Conservation (phyloP, 2,888 invertebrate genomes). For the Chironomus tentans region DNA sequence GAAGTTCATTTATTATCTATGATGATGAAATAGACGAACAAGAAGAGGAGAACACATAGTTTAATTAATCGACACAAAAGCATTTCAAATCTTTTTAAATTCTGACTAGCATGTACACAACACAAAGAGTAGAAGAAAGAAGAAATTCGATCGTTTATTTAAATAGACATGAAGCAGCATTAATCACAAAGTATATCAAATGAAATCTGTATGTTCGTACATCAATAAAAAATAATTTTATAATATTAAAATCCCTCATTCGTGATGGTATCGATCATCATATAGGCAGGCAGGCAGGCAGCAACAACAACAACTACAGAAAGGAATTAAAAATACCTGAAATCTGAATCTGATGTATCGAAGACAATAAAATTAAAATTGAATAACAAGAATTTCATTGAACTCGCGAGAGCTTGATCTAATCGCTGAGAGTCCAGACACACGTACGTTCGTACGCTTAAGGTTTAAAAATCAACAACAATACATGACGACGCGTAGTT, state of each 20-base stretch:
- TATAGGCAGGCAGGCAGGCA: neutral
- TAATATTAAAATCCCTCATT: neutral
- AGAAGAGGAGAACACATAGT: neutral
- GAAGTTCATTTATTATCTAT: too few relatives aligned
- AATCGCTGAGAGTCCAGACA: conserved; percentile 14
- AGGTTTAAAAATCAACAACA: neutral
- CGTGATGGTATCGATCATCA: neutral
- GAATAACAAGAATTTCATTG: conserved; percentile 21
- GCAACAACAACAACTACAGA: neutral
- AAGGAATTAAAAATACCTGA: neutral
- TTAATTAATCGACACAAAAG: neutral
- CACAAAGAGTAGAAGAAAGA: neutral
- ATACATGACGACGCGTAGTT: neutral
- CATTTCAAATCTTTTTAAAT: neutral
- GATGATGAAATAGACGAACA: too few relatives aligned
- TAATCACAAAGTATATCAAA: conserved; percentile 8
- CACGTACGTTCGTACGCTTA: neutral
- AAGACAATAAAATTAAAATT: neutral
- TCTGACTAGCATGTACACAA: neutral
- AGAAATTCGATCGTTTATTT: conserved; percentile 1
- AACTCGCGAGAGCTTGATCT: conserved; percentile 1
- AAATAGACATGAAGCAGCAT: neutral
- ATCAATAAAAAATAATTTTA: neutral
- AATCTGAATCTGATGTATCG: neutral
- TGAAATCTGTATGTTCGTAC: neutral